These are phyloP conservation scores for Clarias macrocephalus DNA, from an alignment of 2,113 vertebrate species.

Conservation along the genomic window DNA sequence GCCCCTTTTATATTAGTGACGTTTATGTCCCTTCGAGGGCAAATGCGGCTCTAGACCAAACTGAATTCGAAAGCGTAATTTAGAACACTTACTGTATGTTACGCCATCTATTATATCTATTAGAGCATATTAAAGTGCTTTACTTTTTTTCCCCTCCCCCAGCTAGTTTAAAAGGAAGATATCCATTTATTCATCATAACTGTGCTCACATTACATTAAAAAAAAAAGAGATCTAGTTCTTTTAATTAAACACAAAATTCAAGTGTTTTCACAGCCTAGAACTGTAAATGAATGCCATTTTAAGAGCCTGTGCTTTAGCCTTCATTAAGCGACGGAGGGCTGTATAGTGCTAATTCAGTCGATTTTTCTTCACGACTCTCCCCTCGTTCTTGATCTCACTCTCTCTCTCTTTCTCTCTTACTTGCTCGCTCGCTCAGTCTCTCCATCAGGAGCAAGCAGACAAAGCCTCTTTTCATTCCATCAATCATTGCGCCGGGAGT, in stretches of 20 bases:
- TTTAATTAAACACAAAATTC: conserved; percentile 21
- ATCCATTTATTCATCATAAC: neutral
- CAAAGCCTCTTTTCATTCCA: conserved; percentile 50
- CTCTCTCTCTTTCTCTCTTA: neutral
- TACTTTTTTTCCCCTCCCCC: neutral
- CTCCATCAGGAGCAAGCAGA: conserved; percentile 41
- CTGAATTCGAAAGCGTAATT: neutral
- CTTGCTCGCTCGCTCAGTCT: neutral
- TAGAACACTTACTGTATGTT: neutral
- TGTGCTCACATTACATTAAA: neutral
- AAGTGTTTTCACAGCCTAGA: conserved; percentile 3
- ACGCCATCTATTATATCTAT: neutral
- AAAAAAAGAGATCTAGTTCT: conserved; percentile 16
- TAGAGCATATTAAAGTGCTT: neutral
- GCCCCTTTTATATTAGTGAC: too few relatives aligned
- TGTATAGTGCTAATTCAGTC: conserved; percentile 32
- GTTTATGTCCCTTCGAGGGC: neutral
- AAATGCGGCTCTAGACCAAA: neutral
- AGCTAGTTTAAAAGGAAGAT: neutral
- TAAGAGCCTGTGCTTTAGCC: conserved; percentile 21
- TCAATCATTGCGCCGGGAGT: conserved; percentile 50
- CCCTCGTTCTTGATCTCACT: neutral
- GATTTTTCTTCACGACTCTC: conserved; percentile 9
- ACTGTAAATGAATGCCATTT: conserved; percentile 16
- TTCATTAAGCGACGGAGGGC: neutral